Conservation (phyloP, 2,888 invertebrate genomes). For the Quadroppia sp. region DNA sequence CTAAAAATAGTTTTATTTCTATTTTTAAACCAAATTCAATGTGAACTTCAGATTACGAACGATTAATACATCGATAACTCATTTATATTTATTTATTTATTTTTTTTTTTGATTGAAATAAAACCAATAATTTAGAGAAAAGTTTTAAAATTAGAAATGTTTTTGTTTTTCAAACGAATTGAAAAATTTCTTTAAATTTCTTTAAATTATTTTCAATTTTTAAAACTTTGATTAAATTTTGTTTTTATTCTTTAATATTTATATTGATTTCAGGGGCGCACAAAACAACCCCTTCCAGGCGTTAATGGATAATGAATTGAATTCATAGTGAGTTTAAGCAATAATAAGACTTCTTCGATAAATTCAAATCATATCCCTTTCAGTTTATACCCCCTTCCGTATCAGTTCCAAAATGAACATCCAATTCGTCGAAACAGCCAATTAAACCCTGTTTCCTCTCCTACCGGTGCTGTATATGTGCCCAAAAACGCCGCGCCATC, state of each 20-base stretch:
- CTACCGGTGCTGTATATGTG: neutral
- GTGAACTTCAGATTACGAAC: too few species aligned
- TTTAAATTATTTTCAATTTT: neutral
- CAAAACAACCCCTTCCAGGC: slow-evolving; percentile 1
- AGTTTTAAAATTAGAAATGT: too few species aligned
- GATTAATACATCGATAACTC: too few species aligned
- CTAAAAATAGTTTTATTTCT: too few species aligned
- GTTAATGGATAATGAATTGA: slow-evolving; percentile 16
- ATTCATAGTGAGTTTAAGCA: slow-evolving; percentile 9
- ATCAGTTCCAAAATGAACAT: slow-evolving; percentile 19
- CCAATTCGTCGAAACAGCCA: slow-evolving; percentile 10
- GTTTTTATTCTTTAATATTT: neutral
- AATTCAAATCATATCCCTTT: neutral
- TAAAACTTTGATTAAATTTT: neutral
- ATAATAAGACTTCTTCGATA: too few species aligned
- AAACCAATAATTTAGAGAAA: too few species aligned
- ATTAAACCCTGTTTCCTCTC: neutral
- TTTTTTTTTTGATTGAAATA: too few species aligned
- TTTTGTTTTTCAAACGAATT: too few species aligned
- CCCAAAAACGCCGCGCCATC: slow-evolving; percentile 13
- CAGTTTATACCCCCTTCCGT: slow-evolving; percentile 14
- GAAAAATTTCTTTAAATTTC: too few species aligned
- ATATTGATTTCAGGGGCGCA: neutral
- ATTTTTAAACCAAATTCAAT: too few species aligned
- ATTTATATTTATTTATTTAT: too few species aligned